phyloP scores from a whole-genome alignment of 2,113 vertebrate genomes.

The Meleagris gallopavo region DNA sequence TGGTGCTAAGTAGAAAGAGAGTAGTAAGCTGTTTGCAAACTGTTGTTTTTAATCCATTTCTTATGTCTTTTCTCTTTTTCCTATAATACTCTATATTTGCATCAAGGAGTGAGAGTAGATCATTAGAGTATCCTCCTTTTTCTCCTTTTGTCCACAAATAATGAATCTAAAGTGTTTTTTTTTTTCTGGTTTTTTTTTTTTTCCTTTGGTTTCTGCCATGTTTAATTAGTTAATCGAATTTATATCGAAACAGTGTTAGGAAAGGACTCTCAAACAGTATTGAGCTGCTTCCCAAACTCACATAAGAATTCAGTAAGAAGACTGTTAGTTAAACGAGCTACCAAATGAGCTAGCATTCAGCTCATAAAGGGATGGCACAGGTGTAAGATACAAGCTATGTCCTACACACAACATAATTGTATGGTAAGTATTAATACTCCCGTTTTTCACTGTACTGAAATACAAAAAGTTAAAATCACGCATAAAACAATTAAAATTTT shows the following conservation, averaged over 20 bases:
- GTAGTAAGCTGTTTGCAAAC: background rate
- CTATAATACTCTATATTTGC: background rate
- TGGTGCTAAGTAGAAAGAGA: background rate
- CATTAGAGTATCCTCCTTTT: background rate
- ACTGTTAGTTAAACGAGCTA: background rate
- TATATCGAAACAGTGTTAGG: background rate
- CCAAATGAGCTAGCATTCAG: background rate
- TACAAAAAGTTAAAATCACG: background rate
- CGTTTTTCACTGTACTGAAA: constrained; percentile 7
- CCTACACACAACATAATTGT: background rate
- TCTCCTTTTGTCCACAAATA: background rate
- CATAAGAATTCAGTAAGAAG: background rate
- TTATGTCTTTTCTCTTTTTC: background rate
- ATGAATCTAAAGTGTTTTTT: background rate
- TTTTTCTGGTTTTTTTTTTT: background rate
- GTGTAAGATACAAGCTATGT: constrained; percentile 4
- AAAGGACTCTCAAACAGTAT: background rate
- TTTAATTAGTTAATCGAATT: background rate
- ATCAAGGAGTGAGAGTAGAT: background rate
- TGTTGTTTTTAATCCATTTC: background rate
- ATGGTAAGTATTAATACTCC: background rate
- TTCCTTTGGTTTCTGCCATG: background rate
- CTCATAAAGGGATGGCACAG: background rate
- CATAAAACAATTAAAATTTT: constrained; percentile 3
- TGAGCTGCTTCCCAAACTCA: background rate